Conservation (phyloP, 2,888 invertebrate genomes). For the Apantesis nais region DNA sequence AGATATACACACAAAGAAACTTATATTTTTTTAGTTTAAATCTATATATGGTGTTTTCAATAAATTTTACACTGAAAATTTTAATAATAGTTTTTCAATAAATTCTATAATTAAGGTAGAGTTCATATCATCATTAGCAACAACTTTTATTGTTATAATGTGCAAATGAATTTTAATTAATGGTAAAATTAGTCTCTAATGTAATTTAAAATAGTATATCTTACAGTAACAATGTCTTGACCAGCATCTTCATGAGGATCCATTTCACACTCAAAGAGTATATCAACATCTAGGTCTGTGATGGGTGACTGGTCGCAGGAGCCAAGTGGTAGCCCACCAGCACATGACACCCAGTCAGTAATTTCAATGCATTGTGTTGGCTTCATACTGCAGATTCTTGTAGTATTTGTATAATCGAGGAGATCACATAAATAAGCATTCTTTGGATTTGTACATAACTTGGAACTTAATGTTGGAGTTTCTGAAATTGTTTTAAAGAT, state of each 20-base stretch:
- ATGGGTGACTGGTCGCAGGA: slow-evolving; percentile 64
- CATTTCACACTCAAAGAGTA: slow-evolving; percentile 81
- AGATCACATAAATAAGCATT: slow-evolving; percentile 88
- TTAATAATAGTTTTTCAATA: too few species aligned
- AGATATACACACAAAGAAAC: too few species aligned
- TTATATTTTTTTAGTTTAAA: too few species aligned
- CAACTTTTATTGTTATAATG: background rate
- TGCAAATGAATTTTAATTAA: background rate
- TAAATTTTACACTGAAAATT: too few species aligned
- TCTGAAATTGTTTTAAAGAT: slow-evolving; percentile 61
- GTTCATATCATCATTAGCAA: background rate
- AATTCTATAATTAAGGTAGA: too few species aligned
- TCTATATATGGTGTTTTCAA: too few species aligned
- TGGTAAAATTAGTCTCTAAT: background rate
- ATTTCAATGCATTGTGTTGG: slow-evolving; percentile 78
- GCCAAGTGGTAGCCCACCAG: slow-evolving; percentile 74
- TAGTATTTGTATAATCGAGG: slow-evolving; percentile 77
- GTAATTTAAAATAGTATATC: slow-evolving; percentile 15
- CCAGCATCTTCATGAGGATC: slow-evolving; percentile 68
- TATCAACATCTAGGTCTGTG: slow-evolving; percentile 73
- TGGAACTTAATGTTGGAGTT: slow-evolving; percentile 83
- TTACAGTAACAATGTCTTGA: slow-evolving; percentile 69
- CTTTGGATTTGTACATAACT: slow-evolving; percentile 83
- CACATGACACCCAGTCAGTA: slow-evolving; percentile 78
- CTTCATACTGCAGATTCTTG: slow-evolving; percentile 81